These are phyloP conservation scores for Machimus rusticus DNA, from an alignment of 2,888 invertebrate species.

Conservation along the genomic window DNA sequence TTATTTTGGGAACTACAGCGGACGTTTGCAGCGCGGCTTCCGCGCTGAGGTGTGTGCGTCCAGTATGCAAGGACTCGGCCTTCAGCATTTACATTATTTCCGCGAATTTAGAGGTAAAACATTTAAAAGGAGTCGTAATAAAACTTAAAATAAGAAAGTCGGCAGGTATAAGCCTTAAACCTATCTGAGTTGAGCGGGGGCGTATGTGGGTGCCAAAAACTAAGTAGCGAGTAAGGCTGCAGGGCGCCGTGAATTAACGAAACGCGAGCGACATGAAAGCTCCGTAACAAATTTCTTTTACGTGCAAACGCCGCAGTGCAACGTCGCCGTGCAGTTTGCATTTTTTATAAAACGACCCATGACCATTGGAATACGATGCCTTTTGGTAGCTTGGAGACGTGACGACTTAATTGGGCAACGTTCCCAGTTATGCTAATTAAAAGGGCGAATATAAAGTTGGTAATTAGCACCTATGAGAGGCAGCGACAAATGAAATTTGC, in stretches of 20 bases:
- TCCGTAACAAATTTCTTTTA: not conserved
- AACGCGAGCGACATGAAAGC: not conserved
- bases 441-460: slow-evolving; percentile 22
- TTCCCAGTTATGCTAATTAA: slow-evolving; percentile 30
- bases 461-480: slow-evolving; percentile 30
- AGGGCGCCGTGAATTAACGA: not conserved
- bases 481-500: slow-evolving; percentile 24
- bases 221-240: not conserved
- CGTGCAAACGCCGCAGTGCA: not conserved
- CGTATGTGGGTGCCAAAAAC: not conserved
- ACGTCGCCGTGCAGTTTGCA: not conserved
- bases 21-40: not conserved
- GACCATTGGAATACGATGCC: slow-evolving; percentile 21
- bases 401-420: slow-evolving; percentile 34
- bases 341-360: not conserved
- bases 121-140: not conserved
- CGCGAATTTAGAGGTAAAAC: not conserved
- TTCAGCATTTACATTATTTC: not conserved
- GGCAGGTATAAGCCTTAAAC: not conserved
- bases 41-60: not conserved
- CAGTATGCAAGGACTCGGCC: not conserved
- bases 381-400: slow-evolving; percentile 6
- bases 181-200: not conserved
- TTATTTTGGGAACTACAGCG: not conserved
- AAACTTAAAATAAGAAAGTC: not conserved